Conservation (phyloP, 2,113 vertebrate genomes). For the Sebastes schlegelii region DNA sequence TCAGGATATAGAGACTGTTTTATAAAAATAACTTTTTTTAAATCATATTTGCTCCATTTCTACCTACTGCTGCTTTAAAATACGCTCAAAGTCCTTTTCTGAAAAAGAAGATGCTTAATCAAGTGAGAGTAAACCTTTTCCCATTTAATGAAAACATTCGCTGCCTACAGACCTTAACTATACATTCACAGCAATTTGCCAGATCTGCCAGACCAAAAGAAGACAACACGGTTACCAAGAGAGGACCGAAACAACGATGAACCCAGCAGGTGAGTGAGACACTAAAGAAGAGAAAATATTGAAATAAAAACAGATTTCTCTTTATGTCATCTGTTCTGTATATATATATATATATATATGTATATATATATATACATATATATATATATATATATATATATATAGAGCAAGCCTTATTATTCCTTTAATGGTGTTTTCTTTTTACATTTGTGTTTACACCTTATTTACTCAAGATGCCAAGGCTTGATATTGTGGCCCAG, state of each 20-base stretch:
- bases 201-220: conserved; percentile 95
- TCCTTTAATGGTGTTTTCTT: conserved; percentile 52
- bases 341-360: background rate
- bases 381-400: background rate
- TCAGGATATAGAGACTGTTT: no score
- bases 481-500: conserved; percentile 79
- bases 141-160: background rate
- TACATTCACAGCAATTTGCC: conserved; percentile 90
- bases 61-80: background rate
- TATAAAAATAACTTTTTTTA: no score
- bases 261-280: conserved; percentile 65
- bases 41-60: no score
- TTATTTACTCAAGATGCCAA: conserved; percentile 84
- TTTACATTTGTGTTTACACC: conserved; percentile 71
- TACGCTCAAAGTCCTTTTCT: background rate
- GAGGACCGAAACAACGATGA: conserved; percentile 69
- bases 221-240: conserved; percentile 83
- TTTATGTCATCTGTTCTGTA: background rate
- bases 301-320: background rate
- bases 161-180: conserved; percentile 69
- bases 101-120: background rate
- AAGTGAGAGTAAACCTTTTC: background rate
- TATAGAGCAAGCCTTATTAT: conserved; percentile 29
- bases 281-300: background rate
- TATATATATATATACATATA: no score